A percentile compares a stretch with the other conserved stretches of the same genome.
Evolutionary conservation across 2,797 vertebrate genomes (phyloP).

Genomic region (Tamandua tetradactyla): DNA sequence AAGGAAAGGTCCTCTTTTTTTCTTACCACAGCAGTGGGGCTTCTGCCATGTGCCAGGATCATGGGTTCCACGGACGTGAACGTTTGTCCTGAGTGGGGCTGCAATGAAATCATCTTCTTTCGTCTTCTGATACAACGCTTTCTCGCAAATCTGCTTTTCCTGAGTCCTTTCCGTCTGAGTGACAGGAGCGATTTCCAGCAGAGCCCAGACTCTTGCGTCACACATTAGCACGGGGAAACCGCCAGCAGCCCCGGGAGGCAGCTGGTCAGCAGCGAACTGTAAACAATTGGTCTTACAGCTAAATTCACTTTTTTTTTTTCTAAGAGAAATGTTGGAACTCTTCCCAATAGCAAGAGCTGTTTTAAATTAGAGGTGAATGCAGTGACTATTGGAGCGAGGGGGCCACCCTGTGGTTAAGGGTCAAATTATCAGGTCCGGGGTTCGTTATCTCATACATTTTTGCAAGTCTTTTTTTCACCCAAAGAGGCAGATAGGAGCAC

Average conservation of each 20-base stretch:
- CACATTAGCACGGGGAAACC: not conserved
- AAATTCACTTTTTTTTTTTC: not conserved
- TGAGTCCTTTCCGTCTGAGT: not conserved
- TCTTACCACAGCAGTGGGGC: not conserved
- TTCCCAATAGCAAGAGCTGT: not conserved
- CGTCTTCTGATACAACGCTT: not conserved
- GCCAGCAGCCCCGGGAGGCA: not conserved
- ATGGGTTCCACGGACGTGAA: not conserved
- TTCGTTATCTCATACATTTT: not conserved
- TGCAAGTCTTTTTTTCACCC: not conserved
- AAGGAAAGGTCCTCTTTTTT: not conserved
- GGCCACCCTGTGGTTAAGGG: constrained; percentile 56
- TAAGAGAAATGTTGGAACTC: not conserved
- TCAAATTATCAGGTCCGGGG: not conserved
- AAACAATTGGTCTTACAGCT: not conserved
- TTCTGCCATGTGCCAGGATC: fast-evolving
- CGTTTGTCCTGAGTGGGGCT: not conserved
- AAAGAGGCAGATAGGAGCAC: not conserved
- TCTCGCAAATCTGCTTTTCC: not conserved
- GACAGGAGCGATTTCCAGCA: not conserved
- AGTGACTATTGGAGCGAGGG: constrained; percentile 31
- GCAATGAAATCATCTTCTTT: not conserved
- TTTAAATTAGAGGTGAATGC: not conserved
- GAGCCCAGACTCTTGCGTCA: not conserved
- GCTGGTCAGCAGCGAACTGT: not conserved